Conservation (phyloP, 1,140 invertebrate genomes). For the Aphidius ervi region DNA sequence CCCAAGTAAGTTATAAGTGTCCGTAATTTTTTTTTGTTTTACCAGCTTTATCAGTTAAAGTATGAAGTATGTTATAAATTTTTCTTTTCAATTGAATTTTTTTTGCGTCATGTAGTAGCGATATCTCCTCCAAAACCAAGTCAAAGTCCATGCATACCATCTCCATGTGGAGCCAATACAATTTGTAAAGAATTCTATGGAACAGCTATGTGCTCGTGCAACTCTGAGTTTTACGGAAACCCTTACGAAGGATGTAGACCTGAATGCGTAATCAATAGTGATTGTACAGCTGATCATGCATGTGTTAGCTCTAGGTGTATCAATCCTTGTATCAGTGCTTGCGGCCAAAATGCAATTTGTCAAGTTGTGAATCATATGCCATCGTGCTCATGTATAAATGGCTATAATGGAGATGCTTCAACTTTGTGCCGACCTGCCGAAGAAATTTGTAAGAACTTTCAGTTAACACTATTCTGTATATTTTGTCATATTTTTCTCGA, state of each 20-base stretch:
- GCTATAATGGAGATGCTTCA: slow-evolving; percentile 70
- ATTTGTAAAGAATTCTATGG: slow-evolving; percentile 64
- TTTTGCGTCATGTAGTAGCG: slow-evolving; percentile 1
- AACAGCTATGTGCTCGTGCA: slow-evolving; percentile 66
- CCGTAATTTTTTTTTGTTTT: slow-evolving; percentile 1
- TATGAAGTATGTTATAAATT: too few relatives aligned
- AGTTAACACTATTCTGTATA: not conserved
- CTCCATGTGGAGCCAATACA: slow-evolving; percentile 72
- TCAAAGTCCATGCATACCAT: slow-evolving; percentile 61
- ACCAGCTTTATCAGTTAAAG: slow-evolving; percentile 5
- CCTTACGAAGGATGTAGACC: slow-evolving; percentile 72
- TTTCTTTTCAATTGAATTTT: not conserved
- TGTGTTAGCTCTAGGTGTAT: slow-evolving; percentile 68
- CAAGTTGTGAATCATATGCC: slow-evolving; percentile 70
- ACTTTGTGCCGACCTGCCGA: slow-evolving; percentile 55
- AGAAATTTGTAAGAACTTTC: slow-evolving; percentile 52
- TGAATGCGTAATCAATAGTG: slow-evolving; percentile 65
- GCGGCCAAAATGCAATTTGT: slow-evolving; percentile 70
- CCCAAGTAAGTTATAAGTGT: slow-evolving; percentile 51
- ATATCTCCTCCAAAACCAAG: not conserved
- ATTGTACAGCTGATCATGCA: slow-evolving; percentile 66
- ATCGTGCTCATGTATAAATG: slow-evolving; percentile 64
- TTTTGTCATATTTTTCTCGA: too few relatives aligned
- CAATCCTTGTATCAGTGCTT: slow-evolving; percentile 69
- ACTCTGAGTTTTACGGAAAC: slow-evolving; percentile 70